Evolutionary conservation across 2,113 vertebrate species (phyloP).

Genomic region (Fregetta grallaria): DNA sequence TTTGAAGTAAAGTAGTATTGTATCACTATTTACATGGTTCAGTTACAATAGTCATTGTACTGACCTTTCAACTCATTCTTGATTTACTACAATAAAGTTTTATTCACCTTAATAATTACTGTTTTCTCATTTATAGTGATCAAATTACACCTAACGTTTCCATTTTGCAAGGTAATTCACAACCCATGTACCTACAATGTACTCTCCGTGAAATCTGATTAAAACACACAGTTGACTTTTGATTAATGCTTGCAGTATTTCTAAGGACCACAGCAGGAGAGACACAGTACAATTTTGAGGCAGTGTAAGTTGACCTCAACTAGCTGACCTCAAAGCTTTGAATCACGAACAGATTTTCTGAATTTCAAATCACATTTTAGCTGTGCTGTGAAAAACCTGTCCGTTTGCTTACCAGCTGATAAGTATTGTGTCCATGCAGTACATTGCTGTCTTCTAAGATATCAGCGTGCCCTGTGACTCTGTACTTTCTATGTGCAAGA

Average conservation of each 20-base stretch:
- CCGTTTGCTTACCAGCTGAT: not conserved
- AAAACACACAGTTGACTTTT: constrained; percentile 37
- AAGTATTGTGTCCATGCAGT: not conserved
- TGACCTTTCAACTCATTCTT: not conserved
- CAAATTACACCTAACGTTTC: not conserved
- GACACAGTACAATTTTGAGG: not conserved
- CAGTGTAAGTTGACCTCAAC: not conserved
- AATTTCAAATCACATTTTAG: not conserved
- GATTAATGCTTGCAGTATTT: not conserved
- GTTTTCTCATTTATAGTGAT: not conserved
- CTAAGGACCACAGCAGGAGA: not conserved
- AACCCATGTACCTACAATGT: not conserved
- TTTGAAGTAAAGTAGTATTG: not conserved
- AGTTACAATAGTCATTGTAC: not conserved
- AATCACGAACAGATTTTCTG: not conserved
- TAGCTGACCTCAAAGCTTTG: constrained; percentile 19
- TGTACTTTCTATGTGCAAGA: not conserved
- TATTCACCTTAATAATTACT: not conserved
- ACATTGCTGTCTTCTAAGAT: not conserved
- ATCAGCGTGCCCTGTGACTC: not conserved
- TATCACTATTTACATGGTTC: not conserved
- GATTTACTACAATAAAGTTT: not conserved
- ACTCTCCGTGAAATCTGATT: constrained; percentile 3
- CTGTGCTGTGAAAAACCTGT: not conserved
- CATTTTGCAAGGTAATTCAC: constrained; percentile 19